A percentile compares a stretch with the other conserved stretches of the same genome.
These are phyloP conservation scores for Heterotis niloticus DNA, from an alignment of 2,113 vertebrate species.

Conservation along the genomic window DNA sequence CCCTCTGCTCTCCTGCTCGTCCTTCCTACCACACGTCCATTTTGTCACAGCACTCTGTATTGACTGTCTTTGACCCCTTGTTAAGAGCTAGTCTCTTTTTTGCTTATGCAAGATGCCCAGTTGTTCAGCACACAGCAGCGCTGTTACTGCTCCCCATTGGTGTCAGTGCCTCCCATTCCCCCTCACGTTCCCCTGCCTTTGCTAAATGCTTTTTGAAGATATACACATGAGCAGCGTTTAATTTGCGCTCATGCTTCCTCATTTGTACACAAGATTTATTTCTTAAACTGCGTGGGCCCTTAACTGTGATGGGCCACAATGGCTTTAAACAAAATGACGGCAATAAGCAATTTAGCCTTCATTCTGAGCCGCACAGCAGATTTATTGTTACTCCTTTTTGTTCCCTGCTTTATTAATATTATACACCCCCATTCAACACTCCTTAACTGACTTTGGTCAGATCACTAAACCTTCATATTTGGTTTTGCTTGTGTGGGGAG, in stretches of 20 bases:
- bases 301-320: constrained; percentile 1
- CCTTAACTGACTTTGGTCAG: neutral
- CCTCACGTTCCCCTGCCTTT: neutral
- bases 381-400: neutral
- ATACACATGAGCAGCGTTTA: neutral
- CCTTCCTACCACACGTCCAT: no score
- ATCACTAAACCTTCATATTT: neutral
- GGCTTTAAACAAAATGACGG: neutral
- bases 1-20: neutral
- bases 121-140: neutral
- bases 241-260: neutral
- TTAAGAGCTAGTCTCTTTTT: neutral
- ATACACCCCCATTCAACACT: neutral
- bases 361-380: neutral
- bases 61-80: neutral
- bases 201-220: neutral
- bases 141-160: neutral
- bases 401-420: neutral
- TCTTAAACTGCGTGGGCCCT: neutral
- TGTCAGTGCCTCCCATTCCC: neutral
- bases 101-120: neutral
- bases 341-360: constrained; percentile 6
- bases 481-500: neutral
- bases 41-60: neutral
- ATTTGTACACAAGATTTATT: neutral